These are phyloP conservation scores for Ceratosolen fusciceps DNA, from an alignment of 1,140 invertebrate genomes.

Conservation along the genomic window DNA sequence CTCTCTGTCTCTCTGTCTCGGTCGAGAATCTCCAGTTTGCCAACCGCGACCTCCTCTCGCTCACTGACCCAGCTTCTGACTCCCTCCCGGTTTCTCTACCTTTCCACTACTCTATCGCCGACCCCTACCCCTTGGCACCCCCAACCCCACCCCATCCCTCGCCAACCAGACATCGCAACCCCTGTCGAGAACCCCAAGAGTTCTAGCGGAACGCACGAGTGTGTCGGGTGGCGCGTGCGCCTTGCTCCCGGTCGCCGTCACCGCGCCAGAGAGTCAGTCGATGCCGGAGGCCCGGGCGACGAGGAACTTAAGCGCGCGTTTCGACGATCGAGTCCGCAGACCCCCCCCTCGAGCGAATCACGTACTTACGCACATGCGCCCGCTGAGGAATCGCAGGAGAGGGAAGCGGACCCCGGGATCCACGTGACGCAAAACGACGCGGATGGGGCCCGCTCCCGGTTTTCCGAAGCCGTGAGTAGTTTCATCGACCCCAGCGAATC, in stretches of 20 bases:
- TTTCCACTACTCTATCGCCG: background rate
- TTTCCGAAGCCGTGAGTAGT: background rate
- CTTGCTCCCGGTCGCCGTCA: constrained; percentile 20
- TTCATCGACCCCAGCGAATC: no score
- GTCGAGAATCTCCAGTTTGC: no score
- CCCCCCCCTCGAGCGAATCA: no score
- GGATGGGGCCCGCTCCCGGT: background rate
- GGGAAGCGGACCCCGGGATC: background rate
- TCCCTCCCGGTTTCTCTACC: background rate
- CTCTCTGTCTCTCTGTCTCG: background rate
- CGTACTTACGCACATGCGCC: background rate
- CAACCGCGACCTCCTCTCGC: background rate
- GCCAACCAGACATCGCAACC: no score
- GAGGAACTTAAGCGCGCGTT: constrained; percentile 29
- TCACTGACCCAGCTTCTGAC: constrained; percentile 31
- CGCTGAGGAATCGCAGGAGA: background rate
- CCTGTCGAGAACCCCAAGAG: background rate
- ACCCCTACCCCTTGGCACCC: no score
- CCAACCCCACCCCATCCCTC: no score
- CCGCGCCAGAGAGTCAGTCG: constrained; percentile 57
- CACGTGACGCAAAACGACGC: background rate
- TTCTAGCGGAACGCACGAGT: constrained; percentile 11
- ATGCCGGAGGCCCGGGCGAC: constrained; percentile 56
- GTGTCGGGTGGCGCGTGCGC: constrained; percentile 55
- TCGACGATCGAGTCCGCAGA: background rate